Evolutionary conservation across 2,113 vertebrate species (phyloP).

Genomic region (Rhipidura dahli): DNA sequence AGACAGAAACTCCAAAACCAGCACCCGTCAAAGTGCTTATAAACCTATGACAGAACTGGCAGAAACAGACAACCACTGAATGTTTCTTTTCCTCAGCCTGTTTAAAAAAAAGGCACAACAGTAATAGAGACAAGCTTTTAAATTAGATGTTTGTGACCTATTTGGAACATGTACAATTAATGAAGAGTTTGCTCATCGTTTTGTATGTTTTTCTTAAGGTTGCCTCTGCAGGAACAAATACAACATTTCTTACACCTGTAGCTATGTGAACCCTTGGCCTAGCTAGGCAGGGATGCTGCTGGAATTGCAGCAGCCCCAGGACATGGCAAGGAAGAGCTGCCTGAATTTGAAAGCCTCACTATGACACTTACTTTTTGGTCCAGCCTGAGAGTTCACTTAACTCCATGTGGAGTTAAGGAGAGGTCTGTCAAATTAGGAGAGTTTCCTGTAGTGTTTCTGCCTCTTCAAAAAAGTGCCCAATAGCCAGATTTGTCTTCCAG

Average conservation of each 20-base stretch:
- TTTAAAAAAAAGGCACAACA: neutral
- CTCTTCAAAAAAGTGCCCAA: neutral
- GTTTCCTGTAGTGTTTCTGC: neutral
- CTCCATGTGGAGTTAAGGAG: neutral
- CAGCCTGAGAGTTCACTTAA: neutral
- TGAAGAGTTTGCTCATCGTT: neutral
- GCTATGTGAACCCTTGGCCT: neutral
- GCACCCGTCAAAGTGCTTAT: neutral
- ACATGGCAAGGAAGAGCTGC: neutral
- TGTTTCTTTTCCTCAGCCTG: neutral
- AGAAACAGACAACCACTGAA: neutral
- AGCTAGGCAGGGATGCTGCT: neutral
- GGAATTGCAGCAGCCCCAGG: neutral
- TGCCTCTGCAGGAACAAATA: neutral
- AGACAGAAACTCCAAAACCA: neutral
- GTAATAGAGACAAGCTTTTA: neutral
- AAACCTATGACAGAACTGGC: neutral
- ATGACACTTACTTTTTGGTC: neutral
- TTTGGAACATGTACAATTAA: neutral
- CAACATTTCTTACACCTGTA: neutral
- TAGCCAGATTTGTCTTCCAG: neutral
- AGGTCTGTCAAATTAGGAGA: neutral
- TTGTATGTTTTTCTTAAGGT: neutral
- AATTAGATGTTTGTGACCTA: constrained; percentile 7
- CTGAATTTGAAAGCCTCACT: neutral